phyloP scores from a whole-genome alignment of 2,888 invertebrate species.

The Pristionchus japonicus region DNA sequence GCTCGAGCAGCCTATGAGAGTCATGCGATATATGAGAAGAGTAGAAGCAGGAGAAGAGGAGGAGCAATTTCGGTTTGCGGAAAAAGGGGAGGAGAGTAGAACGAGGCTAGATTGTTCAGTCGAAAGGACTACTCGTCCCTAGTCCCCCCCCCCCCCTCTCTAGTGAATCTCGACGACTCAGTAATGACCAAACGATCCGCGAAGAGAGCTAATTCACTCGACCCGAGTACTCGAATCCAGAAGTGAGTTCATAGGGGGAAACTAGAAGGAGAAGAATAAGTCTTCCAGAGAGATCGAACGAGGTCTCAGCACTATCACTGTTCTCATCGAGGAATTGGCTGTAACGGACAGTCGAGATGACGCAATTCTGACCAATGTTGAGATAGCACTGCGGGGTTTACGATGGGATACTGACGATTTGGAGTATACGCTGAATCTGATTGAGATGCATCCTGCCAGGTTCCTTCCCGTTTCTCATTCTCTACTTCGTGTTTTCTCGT shows the following conservation, averaged over 20 bases:
- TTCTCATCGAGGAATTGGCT: conserved; percentile 9
- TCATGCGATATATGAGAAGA: conserved; percentile 25
- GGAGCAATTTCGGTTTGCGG: conserved; percentile 35
- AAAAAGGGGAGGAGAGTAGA: background rate
- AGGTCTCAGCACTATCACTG: background rate
- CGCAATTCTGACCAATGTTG: background rate
- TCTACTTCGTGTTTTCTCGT: background rate
- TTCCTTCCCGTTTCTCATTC: too few relatives aligned
- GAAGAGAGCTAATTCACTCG: conserved; percentile 7
- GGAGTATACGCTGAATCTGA: conserved; percentile 31
- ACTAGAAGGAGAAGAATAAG: too few relatives aligned
- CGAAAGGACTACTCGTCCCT: conserved; percentile 17
- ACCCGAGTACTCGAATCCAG: conserved; percentile 31
- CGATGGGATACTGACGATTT: conserved; percentile 29
- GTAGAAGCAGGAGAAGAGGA: background rate
- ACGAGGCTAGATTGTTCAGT: conserved; percentile 30
- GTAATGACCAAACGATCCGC: conserved; percentile 28
- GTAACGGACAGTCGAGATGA: background rate
- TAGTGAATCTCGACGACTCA: background rate
- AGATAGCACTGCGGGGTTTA: background rate
- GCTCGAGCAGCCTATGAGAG: background rate
- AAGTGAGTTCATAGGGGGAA: conserved; percentile 12
- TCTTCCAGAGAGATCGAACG: conserved; percentile 37
- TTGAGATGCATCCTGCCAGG: conserved; percentile 20
- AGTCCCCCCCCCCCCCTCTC: conserved; percentile 12